Percentiles rank a stretch among this genome's conserved stretches.
Conservation (phyloP, 1,140 invertebrate species). For the Drosophila persimilis region DNA sequence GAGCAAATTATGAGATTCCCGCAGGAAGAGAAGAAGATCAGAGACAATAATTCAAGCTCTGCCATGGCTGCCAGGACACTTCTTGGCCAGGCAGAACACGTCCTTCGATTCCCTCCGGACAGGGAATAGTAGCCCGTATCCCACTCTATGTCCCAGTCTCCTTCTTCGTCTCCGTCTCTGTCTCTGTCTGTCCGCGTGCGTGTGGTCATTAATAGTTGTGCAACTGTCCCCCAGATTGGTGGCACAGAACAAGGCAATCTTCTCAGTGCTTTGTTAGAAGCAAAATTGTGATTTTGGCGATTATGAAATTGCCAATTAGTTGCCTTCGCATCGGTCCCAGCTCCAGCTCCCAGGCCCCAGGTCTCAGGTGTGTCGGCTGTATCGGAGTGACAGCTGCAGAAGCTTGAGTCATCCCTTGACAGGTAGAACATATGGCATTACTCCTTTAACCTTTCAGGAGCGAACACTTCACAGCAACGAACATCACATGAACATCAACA, state of each 20-base stretch:
- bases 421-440: background rate
- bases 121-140: background rate
- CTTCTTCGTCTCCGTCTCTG: background rate
- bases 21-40: background rate
- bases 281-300: slow-evolving; percentile 27
- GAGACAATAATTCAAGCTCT: slow-evolving; percentile 25
- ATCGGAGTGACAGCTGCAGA: slow-evolving; percentile 18
- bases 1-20: slow-evolving; percentile 50
- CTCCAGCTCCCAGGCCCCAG: no score
- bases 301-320: slow-evolving; percentile 44
- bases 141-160: background rate
- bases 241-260: slow-evolving; percentile 33
- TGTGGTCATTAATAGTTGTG: slow-evolving; percentile 50
- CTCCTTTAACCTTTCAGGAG: background rate
- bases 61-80: background rate
- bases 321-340: background rate
- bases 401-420: background rate
- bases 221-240: slow-evolving; percentile 21
- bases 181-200: background rate
- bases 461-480: slow-evolving; percentile 16
- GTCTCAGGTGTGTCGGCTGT: slow-evolving; percentile 15
- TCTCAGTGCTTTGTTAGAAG: background rate
- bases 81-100: slow-evolving; percentile 4
- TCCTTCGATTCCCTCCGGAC: background rate
- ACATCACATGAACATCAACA: slow-evolving; percentile 12